A percentile compares a stretch with the other conserved stretches of the same genome.
Evolutionary conservation across 1,140 invertebrate genomes (phyloP).

Genomic region (Caenorhabditis latens): DNA sequence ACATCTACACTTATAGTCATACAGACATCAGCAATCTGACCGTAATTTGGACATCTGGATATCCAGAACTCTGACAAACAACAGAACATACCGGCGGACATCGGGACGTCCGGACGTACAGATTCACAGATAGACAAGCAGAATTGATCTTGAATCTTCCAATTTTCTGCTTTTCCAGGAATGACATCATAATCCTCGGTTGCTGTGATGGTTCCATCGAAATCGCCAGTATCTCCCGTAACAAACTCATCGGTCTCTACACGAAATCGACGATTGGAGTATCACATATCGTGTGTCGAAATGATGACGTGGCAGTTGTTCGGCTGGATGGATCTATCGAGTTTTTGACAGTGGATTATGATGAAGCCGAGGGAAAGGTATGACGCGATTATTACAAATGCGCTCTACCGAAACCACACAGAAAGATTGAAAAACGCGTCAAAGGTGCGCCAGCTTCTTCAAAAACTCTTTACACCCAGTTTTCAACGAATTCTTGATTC

Average conservation of each 20-base stretch:
- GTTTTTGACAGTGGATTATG: constrained; percentile 38
- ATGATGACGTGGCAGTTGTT: constrained; percentile 47
- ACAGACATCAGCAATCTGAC: too few relatives aligned
- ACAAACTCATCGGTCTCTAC: constrained; percentile 64
- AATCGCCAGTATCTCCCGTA: constrained; percentile 53
- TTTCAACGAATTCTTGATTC: too few relatives aligned
- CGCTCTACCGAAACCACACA: too few relatives aligned
- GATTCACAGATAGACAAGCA: too few relatives aligned
- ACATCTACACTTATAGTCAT: too few relatives aligned
- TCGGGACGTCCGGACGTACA: too few relatives aligned
- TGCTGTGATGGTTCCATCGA: constrained; percentile 66
- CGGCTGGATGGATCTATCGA: constrained; percentile 56
- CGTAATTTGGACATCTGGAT: neutral
- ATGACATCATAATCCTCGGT: constrained; percentile 51
- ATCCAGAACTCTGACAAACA: neutral
- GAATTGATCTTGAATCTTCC: too few relatives aligned
- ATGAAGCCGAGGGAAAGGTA: constrained; percentile 23
- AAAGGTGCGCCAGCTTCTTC: too few relatives aligned
- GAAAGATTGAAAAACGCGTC: too few relatives aligned
- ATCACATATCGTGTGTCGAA: constrained; percentile 45
- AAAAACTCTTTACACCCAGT: too few relatives aligned
- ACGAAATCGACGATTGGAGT: constrained; percentile 58
- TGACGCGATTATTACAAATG: neutral
- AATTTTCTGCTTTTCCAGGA: constrained; percentile 60
- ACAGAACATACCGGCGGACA: too few relatives aligned